These are phyloP conservation scores for Chaetodon trifasciatus DNA, from an alignment of 2,797 vertebrate species.

Conservation along the genomic window DNA sequence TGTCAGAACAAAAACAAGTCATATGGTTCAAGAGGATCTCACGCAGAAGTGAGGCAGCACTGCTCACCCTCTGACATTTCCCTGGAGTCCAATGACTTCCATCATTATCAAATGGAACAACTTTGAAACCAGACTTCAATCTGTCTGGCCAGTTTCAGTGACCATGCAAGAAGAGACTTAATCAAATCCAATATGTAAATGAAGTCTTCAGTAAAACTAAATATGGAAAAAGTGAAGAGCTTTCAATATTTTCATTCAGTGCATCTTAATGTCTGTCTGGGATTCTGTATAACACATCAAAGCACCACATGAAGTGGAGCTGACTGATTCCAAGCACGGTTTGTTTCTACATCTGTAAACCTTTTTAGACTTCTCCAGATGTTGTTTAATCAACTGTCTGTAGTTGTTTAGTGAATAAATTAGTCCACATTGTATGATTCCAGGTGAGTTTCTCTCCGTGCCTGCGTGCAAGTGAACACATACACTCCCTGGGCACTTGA, in stretches of 20 bases:
- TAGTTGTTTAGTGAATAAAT: conserved; percentile 10
- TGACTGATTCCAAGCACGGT: background rate
- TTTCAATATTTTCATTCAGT: background rate
- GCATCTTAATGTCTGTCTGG: background rate
- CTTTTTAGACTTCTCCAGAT: conserved; percentile 1
- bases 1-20: background rate
- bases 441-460: conserved; percentile 5
- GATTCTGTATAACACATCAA: background rate
- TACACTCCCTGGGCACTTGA: conserved; percentile 1
- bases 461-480: conserved; percentile 2
- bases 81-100: background rate
- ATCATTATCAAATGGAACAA: background rate
- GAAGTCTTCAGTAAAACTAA: background rate
- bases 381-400: conserved; percentile 16
- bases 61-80: background rate
- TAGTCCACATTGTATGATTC: background rate
- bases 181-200: background rate
- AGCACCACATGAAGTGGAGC: background rate
- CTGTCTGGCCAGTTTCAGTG: background rate
- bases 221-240: background rate
- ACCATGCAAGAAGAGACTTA: background rate
- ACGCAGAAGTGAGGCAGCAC: background rate
- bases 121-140: background rate
- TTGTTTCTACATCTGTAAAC: conserved; percentile 25
- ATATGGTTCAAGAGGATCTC: background rate